Base-by-base conservation (phyloP, 1,140 invertebrate species). In the Chironomus striatipennis region DNA sequence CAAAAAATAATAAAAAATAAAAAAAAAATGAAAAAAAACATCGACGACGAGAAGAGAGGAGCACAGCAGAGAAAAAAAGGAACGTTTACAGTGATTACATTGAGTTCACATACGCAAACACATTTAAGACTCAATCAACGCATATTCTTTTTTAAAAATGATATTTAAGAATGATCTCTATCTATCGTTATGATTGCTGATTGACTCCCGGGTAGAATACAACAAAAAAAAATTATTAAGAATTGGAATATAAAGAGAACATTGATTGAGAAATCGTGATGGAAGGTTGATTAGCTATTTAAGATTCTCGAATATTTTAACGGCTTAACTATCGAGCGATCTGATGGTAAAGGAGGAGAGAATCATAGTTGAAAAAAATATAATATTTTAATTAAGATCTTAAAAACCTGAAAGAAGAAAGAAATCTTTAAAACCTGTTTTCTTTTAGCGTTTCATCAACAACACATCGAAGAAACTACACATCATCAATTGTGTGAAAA, bases 401-500 rank as follows among this genome's bases (percentile, higher is more conserved):
- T 57, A 57, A 57, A 57, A 57, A 57, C 24, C 12, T 57, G 47
- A 57, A n/a, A n/a, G 47, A 57, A 57, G 47, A 47, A 47, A 47
- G 43, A 57, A 15, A 47, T 47, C 15, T 47, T 57, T 57, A n/a
- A 57, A 57, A 57, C 47, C 47, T 57, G 47, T 57, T 57, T 57
- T 57, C 47, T n/a, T 15, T n/a, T 5, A 57, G 47, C 47, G 47
- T 34, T 34, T 34, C 24, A 34, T 34, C 24, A 34, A 34, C 24
- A 57, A 57, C 47, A 57, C 47, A 57, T n/a, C 47, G 47, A 57
- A 57, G 47, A 12, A 57, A 57, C 47, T n/a, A 57, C 47, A 57
- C 47, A 57, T 70, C 65, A 70, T 70, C 65, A 70, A 70, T 70
- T 70, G 65, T 21, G 65, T 70, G 65, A 70, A 70, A 70, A 70